phyloP scores from a whole-genome alignment of 2,888 invertebrate genomes.

The Orchesella flavescens region DNA sequence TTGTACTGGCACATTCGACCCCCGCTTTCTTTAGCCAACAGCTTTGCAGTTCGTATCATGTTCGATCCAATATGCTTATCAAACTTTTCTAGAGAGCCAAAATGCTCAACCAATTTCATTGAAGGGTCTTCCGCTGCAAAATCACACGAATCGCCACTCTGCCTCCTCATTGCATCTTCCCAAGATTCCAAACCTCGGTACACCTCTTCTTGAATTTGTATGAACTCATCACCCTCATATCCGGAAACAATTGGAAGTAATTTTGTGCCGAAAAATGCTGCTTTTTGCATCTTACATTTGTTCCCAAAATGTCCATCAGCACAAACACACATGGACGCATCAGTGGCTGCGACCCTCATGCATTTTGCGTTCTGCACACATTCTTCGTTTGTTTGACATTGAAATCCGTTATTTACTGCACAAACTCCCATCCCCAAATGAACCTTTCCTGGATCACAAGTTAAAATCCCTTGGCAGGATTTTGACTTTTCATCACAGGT shows the following conservation, averaged over 20 bases:
- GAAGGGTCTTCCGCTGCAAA: background rate
- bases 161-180: slow-evolving; percentile 4
- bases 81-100: slow-evolving; percentile 8
- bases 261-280: background rate
- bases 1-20: slow-evolving; percentile 19
- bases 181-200: slow-evolving; percentile 14
- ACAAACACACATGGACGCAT: slow-evolving; percentile 7
- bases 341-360: background rate
- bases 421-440: slow-evolving; percentile 27
- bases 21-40: background rate
- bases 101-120: slow-evolving; percentile 9
- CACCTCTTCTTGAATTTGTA: slow-evolving; percentile 6
- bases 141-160: background rate
- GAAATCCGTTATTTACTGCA: slow-evolving; percentile 12
- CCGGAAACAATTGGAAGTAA: slow-evolving; percentile 20
- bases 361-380: slow-evolving; percentile 31
- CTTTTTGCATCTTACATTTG: slow-evolving; percentile 7
- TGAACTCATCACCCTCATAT: slow-evolving; percentile 15
- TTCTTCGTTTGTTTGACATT: slow-evolving; percentile 22
- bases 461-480: background rate
- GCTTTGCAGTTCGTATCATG: background rate
- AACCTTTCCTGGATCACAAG: slow-evolving; percentile 20
- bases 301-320: slow-evolving; percentile 8
- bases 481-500: background rate
- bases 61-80: background rate